phyloP scores from a whole-genome alignment of 2,113 vertebrate genomes.

The Boulengeromyrus knoepffleri region DNA sequence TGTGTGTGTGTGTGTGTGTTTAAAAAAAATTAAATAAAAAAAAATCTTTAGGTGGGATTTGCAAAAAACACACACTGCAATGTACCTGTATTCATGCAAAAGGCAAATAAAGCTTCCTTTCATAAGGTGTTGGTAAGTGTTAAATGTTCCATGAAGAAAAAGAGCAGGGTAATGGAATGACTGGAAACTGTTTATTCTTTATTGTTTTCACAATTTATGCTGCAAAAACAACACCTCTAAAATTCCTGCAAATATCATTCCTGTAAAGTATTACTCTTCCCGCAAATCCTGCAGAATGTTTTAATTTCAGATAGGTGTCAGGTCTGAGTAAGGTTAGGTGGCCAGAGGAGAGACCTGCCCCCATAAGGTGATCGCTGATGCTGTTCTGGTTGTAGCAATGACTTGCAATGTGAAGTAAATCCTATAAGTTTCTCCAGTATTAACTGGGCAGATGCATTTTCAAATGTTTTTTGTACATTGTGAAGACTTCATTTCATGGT shows the following conservation, averaged over 20 bases:
- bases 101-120: neutral
- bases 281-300: neutral
- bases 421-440: slow-evolving; percentile 3
- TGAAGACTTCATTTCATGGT: neutral
- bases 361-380: neutral
- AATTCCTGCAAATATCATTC: neutral
- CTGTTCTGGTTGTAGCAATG: neutral
- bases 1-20: neutral
- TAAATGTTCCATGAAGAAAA: neutral
- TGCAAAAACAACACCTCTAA: neutral
- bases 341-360: neutral
- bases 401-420: neutral
- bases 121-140: neutral
- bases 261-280: neutral
- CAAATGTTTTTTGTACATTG: neutral
- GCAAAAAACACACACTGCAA: neutral
- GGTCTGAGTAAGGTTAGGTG: neutral
- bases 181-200: neutral
- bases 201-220: neutral
- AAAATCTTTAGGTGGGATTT: neutral
- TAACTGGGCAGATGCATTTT: neutral
- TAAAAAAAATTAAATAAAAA: neutral
- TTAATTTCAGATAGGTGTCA: neutral
- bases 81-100: neutral
- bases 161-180: neutral